Conservation (phyloP, 2,888 invertebrate species). For the Lasioglossum marginatum region DNA sequence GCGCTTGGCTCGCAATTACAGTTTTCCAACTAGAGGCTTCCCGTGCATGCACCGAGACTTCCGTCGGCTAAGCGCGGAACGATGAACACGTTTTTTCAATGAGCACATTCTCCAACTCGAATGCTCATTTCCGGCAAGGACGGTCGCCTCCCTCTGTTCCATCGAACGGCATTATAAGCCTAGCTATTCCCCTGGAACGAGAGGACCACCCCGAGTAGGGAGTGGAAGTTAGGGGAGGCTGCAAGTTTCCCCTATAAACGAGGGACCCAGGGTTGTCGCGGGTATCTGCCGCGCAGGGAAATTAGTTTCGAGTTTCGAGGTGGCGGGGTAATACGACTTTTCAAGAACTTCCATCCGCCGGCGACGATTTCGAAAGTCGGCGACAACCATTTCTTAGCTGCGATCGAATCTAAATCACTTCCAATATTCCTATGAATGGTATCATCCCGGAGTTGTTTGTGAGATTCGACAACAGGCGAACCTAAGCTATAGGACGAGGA, state of each 20-base stretch:
- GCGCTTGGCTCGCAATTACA: conserved; percentile 39
- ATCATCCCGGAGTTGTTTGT: neutral
- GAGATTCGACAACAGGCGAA: neutral
- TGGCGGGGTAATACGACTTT: conserved; percentile 53
- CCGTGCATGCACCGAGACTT: conserved; percentile 13
- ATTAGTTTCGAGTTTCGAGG: conserved; percentile 61
- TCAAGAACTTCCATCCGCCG: conserved; percentile 48
- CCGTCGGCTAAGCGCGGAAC: conserved; percentile 27
- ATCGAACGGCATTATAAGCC: conserved; percentile 37
- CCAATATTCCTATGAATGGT: conserved; percentile 16
- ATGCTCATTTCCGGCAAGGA: conserved; percentile 38
- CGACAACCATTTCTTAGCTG: conserved; percentile 17
- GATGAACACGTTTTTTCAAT: conserved; percentile 34
- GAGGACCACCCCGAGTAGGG: neutral
- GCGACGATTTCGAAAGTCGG: conserved; percentile 52
- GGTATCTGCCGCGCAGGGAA: conserved; percentile 41
- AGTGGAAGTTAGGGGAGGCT: conserved; percentile 24
- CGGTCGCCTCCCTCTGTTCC: conserved; percentile 5
- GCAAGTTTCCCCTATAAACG: conserved; percentile 24
- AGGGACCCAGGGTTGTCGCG: conserved; percentile 25
- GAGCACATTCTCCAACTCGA: conserved; percentile 25
- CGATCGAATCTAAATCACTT: conserved; percentile 42
- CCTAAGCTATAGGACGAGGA: neutral
- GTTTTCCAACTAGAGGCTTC: conserved; percentile 28
- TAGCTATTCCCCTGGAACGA: neutral